phyloP scores from a whole-genome alignment of 2,888 invertebrate species.

The Drosophila mettleri region DNA sequence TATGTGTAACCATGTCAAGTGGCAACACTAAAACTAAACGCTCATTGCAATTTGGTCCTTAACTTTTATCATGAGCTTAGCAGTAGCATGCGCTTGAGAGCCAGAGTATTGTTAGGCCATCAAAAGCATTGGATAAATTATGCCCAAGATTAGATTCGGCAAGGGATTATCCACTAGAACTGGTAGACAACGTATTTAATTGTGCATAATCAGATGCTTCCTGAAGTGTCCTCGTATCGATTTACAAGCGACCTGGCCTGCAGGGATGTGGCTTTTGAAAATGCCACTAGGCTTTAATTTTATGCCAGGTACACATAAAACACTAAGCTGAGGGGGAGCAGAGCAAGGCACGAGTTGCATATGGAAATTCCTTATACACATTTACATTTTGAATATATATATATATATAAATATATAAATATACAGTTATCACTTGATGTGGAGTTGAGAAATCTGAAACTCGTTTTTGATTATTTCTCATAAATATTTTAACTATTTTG shows the following conservation, averaged over 20 bases:
- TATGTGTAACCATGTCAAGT: neutral
- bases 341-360: neutral
- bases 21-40: neutral
- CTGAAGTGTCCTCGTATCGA: slow-evolving; percentile 48
- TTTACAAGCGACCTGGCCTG: slow-evolving; percentile 37
- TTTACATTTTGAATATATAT: neutral
- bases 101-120: neutral
- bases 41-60: neutral
- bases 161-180: neutral
- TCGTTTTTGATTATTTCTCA: neutral
- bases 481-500: slow-evolving; percentile 27
- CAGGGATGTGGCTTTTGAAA: slow-evolving; percentile 37
- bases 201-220: slow-evolving; percentile 18
- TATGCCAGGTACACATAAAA: slow-evolving; percentile 55
- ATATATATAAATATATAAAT: neutral
- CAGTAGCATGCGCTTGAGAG: neutral
- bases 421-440: neutral
- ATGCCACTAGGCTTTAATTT: slow-evolving; percentile 48
- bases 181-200: slow-evolving; percentile 16
- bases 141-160: neutral
- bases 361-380: neutral
- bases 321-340: slow-evolving; percentile 4
- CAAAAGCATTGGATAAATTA: neutral
- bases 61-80: neutral
- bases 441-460: neutral